These are phyloP conservation scores for Lissonota sp. DNA, from an alignment of 2,888 invertebrate species.

Conservation along the genomic window DNA sequence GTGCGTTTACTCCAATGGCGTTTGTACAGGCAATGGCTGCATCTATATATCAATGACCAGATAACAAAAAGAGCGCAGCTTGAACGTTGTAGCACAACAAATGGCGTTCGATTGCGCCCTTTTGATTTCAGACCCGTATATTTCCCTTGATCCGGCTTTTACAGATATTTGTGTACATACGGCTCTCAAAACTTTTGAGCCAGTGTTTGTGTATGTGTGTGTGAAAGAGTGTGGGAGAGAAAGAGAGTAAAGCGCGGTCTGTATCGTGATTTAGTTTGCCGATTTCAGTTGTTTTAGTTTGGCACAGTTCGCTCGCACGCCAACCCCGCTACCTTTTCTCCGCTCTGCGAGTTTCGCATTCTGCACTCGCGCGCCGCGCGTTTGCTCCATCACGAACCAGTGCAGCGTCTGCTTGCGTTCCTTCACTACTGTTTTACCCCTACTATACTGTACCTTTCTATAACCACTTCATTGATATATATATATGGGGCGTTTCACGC, in stretches of 20 bases:
- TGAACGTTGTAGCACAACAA: no score
- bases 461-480: not conserved
- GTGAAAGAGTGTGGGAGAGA: constrained; percentile 14
- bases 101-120: no score
- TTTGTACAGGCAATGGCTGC: not conserved
- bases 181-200: constrained; percentile 40
- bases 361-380: constrained; percentile 30
- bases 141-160: not conserved
- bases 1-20: not conserved
- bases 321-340: not conserved
- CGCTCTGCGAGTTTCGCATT: constrained; percentile 50
- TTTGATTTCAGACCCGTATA: no score
- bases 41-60: not conserved
- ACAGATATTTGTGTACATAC: not conserved
- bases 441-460: constrained; percentile 11
- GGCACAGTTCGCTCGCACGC: constrained; percentile 56
- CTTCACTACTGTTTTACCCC: constrained; percentile 27
- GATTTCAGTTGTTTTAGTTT: constrained; percentile 68
- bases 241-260: constrained; percentile 28
- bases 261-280: constrained; percentile 65
- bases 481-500: no score
- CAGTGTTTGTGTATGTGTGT: constrained; percentile 26
- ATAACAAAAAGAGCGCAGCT: no score
- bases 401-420: constrained; percentile 24
- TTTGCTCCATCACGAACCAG: constrained; percentile 18